Conservation (phyloP, 2,113 vertebrate species). For the Lucifuga dentata region DNA sequence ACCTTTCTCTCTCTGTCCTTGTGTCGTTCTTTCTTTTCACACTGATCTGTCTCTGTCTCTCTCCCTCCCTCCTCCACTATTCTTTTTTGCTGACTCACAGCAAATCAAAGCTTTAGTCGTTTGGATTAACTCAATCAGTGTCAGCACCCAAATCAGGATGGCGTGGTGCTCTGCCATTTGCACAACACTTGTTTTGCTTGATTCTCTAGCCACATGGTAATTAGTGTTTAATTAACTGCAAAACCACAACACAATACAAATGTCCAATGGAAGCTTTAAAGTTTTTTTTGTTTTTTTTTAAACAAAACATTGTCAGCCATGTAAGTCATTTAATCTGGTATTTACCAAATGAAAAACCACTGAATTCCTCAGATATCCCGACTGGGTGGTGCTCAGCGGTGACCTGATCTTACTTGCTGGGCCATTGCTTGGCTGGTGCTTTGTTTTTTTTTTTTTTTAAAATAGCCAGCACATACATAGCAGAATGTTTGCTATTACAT, state of each 20-base stretch:
- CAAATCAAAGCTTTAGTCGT: conserved; percentile 51
- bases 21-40: not conserved
- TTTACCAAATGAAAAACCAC: conserved; percentile 1
- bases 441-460: no score
- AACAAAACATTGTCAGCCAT: conserved; percentile 10
- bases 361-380: conserved; percentile 20
- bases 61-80: conserved; percentile 11
- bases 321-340: conserved; percentile 38
- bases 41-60: conserved; percentile 13
- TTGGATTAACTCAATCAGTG: conserved; percentile 29
- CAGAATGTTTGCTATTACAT: no score
- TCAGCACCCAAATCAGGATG: not conserved
- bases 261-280: conserved; percentile 9
- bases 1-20: not conserved
- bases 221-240: conserved; percentile 35
- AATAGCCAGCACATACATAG: no score
- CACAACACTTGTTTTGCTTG: conserved; percentile 26
- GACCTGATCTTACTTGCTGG: not conserved
- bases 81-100: conserved; percentile 56
- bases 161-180: conserved; percentile 14
- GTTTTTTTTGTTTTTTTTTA: no score
- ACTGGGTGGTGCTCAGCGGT: conserved; percentile 4
- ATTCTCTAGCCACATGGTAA: conserved; percentile 15
- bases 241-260: conserved; percentile 3
- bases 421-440: no score